Evolutionary conservation across 2,888 invertebrate genomes (phyloP), one percentile per base, ranked within the genome.

Genomic region (Lamellibrachia columna): DNA sequence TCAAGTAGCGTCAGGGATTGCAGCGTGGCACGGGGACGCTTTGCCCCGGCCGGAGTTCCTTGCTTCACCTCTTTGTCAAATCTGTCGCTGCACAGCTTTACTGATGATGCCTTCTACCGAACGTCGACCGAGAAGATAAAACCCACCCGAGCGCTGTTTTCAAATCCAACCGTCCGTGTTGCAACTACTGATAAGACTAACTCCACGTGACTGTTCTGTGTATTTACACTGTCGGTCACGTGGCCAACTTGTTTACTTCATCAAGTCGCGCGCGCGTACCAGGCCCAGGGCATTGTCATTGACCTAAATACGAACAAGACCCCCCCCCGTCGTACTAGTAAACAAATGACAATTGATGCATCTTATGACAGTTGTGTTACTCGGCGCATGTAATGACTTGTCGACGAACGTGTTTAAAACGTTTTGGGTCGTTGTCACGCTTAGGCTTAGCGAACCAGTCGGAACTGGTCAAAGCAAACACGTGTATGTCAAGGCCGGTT

Each of bases 1-100:
- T 75, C 22, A 22, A 22, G 15, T 75, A 3, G 22, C 22, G 75
- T 75, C 22, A 75, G 75, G 75, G 75, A 75, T 75, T 40, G 4
- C 22, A n/a, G 75, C 75, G 75, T 75, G 75, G 75, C 75, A 75
- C 75, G 75, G 75, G 75, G 75, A 75, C 75, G 75, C 75, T 75
- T 75, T 75, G 75, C 75, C 75, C 75, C 75, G 75, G 75, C 75
- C 75, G 75, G 75, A 75, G 15, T 75, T 75, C n/a, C 75, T 75
- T 75, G 40, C 58, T 15, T 75, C 75, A 75, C 75, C n/a, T 75
- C n/a, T 6, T 15, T 6, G 15, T n/a, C 22, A n/a, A 75, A 15
- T 15, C 75, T 22, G 75, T 75, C 75, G 75, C 2, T 75, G 6
- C n/a, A 75, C 75, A 75, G 22, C 22, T 11, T 22, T 75, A 22